Evolutionary conservation across 2,797 vertebrate species (phyloP).

Genomic region (Phalloptychus januarius): DNA sequence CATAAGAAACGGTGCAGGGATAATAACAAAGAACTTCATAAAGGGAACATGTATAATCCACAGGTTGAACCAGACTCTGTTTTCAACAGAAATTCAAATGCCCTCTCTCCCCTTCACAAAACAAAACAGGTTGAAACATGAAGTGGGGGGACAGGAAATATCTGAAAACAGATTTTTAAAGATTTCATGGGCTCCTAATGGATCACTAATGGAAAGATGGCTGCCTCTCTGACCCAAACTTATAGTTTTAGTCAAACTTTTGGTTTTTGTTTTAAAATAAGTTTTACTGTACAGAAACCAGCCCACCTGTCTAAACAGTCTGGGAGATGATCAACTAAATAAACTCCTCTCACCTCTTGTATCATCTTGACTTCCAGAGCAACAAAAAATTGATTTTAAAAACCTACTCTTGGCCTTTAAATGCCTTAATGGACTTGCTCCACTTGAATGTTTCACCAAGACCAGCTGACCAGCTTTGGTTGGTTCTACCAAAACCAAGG

Average conservation of each 20-base stretch:
- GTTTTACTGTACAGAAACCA: background rate
- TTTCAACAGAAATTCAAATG: conserved; percentile 26
- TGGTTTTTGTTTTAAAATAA: background rate
- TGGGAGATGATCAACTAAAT: background rate
- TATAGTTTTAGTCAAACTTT: too few relatives aligned
- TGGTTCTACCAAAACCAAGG: too few relatives aligned
- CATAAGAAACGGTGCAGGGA: conserved; percentile 66
- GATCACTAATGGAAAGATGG: background rate
- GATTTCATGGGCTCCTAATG: background rate
- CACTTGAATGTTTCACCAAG: too few relatives aligned
- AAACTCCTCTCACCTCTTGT: background rate
- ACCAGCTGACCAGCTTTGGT: too few relatives aligned
- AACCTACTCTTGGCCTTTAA: background rate
- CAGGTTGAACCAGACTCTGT: conserved; percentile 27
- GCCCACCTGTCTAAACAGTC: background rate
- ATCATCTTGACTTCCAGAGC: background rate
- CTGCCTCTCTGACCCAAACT: background rate
- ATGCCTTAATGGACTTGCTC: background rate
- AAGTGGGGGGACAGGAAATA: background rate
- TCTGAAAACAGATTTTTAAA: background rate
- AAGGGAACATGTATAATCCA: conserved; percentile 63
- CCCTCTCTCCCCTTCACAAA: background rate
- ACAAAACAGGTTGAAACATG: background rate
- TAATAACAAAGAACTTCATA: conserved; percentile 69
- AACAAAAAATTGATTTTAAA: background rate